Conservation (phyloP, 2,797 vertebrate species). For the Gambusia yucatana region DNA sequence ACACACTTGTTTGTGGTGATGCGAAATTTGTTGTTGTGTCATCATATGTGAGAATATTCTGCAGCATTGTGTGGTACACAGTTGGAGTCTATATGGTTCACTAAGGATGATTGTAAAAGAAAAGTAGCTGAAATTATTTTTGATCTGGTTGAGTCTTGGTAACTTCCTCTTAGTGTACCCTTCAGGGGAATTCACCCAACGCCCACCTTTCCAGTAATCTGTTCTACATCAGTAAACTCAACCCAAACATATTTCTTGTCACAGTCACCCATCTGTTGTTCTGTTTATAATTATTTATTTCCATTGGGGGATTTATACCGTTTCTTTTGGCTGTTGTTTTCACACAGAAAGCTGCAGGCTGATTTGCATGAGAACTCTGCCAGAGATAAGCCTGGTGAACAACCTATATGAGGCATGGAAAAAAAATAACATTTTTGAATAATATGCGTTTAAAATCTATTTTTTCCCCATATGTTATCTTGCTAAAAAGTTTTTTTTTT, state of each 20-base stretch:
- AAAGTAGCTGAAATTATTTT: neutral
- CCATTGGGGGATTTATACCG: neutral
- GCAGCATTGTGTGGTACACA: neutral
- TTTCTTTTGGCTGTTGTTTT: neutral
- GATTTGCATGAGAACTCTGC: neutral
- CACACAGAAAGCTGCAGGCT: neutral
- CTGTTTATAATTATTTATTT: neutral
- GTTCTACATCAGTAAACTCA: conserved; percentile 18
- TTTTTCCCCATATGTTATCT: neutral
- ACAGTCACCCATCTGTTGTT: conserved; percentile 4
- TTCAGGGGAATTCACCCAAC: conserved; percentile 56
- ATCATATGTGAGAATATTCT: neutral
- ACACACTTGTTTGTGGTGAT: neutral
- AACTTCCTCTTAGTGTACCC: conserved; percentile 34
- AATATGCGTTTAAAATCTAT: neutral
- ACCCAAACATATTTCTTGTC: conserved; percentile 18
- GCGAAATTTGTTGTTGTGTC: neutral
- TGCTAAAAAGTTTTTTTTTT: neutral
- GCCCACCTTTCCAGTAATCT: conserved; percentile 58
- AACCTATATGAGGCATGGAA: neutral
- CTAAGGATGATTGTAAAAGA: conserved; percentile 19
- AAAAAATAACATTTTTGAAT: neutral
- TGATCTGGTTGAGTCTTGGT: conserved; percentile 2
- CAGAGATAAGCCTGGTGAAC: neutral
- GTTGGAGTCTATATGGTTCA: neutral